These are phyloP conservation scores for Oryzias melastigma DNA, from an alignment of 2,113 vertebrate species.

Conservation along the genomic window DNA sequence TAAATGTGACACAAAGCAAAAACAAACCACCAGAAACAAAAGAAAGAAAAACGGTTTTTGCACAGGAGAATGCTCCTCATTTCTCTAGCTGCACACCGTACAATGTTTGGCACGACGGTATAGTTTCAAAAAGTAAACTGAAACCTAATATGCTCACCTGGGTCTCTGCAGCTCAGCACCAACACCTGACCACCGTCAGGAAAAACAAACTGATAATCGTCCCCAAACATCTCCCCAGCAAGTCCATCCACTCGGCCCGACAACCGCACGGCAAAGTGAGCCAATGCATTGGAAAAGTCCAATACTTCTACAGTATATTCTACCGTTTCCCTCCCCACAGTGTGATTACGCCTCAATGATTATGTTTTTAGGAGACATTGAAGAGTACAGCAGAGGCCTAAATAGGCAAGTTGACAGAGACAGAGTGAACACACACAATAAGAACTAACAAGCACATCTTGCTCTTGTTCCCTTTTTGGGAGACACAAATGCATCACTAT, in stretches of 20 bases:
- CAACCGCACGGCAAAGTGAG: constrained; percentile 4
- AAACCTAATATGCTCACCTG: constrained; percentile 50
- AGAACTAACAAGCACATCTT: constrained; percentile 24
- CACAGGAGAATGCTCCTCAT: background rate
- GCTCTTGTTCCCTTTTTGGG: constrained; percentile 17
- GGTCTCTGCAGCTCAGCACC: constrained; percentile 42
- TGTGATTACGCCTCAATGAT: constrained; percentile 43
- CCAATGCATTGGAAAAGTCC: constrained; percentile 16
- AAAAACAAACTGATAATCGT: constrained; percentile 66
- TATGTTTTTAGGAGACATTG: constrained; percentile 21
- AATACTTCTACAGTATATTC: constrained; percentile 7
- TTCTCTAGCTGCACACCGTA: constrained; percentile 21
- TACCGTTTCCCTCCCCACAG: constrained; percentile 23
- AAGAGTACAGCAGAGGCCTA: constrained; percentile 18
- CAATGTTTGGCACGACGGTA: background rate
- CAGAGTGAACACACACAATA: constrained; percentile 49
- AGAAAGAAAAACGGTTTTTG: constrained; percentile 21
- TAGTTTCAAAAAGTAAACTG: constrained; percentile 1
- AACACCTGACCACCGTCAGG: constrained; percentile 56
- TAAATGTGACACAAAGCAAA: constrained; percentile 59
- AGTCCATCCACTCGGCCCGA: constrained; percentile 25
- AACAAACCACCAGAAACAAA: constrained; percentile 17
- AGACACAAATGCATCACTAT: constrained; percentile 13
- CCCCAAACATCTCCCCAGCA: constrained; percentile 49
- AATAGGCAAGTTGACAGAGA: constrained; percentile 21